Evolutionary conservation across 2,888 invertebrate species (phyloP).

Genomic region (Anorthoa munda): DNA sequence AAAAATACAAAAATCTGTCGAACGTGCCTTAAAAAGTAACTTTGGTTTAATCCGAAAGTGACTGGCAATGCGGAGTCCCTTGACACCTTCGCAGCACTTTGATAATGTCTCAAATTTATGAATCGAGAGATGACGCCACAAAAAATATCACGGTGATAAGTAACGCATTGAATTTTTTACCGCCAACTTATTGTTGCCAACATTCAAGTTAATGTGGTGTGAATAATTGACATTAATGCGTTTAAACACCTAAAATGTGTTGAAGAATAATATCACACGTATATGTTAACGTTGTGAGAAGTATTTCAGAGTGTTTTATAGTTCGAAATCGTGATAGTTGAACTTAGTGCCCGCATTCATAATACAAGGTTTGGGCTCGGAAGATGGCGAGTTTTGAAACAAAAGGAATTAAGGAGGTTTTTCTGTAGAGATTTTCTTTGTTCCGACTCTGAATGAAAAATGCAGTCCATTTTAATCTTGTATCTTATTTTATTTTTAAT

Average conservation of each 20-base stretch:
- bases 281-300: conserved; percentile 56
- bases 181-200: conserved; percentile 46
- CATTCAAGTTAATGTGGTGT: conserved; percentile 54
- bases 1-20: background rate
- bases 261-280: conserved; percentile 50
- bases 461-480: conserved; percentile 6
- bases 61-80: conserved; percentile 23
- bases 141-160: conserved; percentile 41
- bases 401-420: conserved; percentile 34
- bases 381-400: conserved; percentile 41
- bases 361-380: conserved; percentile 58
- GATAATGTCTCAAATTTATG: conserved; percentile 48
- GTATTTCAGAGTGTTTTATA: conserved; percentile 78
- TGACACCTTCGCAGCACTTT: conserved; percentile 40
- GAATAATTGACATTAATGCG: conserved; percentile 57
- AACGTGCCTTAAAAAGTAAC: conserved; percentile 8
- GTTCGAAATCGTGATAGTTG: conserved; percentile 81
- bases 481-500: background rate
- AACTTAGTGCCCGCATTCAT: conserved; percentile 76
- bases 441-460: conserved; percentile 1
- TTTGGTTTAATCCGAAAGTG: conserved; percentile 23
- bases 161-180: conserved; percentile 53
- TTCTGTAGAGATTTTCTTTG: background rate
- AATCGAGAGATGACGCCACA: conserved; percentile 53
- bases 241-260: conserved; percentile 57